phyloP scores from a whole-genome alignment of 2,797 vertebrate species.

The Melanotaenia pygmaea region DNA sequence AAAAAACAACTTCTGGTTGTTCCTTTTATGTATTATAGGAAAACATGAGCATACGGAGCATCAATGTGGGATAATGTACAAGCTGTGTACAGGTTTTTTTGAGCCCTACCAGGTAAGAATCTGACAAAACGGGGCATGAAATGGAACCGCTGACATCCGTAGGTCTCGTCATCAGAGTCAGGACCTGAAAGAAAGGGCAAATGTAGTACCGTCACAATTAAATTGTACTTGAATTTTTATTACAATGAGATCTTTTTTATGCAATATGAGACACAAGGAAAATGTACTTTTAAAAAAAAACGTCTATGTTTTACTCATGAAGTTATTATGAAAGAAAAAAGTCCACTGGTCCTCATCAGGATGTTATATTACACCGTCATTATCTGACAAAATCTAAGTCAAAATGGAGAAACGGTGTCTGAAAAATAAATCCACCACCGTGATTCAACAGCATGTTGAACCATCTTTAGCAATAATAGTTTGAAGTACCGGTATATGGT shows the following conservation, averaged over 20 bases:
- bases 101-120: conserved; percentile 91
- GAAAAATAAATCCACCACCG: neutral
- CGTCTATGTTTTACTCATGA: neutral
- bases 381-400: neutral
- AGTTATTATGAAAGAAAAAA: neutral
- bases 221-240: neutral
- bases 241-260: neutral
- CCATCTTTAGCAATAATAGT: neutral
- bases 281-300: neutral
- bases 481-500: neutral
- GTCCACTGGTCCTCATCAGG: neutral
- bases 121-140: conserved; percentile 98
- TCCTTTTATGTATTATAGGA: neutral
- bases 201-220: neutral
- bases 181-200: conserved; percentile 82
- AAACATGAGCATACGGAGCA: neutral
- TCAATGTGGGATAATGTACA: conserved; percentile 3
- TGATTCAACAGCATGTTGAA: neutral
- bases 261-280: neutral
- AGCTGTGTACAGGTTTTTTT: neutral
- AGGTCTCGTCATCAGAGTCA: conserved; percentile 78
- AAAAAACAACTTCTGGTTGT: neutral
- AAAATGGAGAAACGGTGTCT: neutral
- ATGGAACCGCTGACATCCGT: conserved; percentile 92
- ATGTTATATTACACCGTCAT: too few relatives aligned